These are phyloP conservation scores for Macaria notata DNA, from an alignment of 2,888 invertebrate genomes.

Conservation along the genomic window DNA sequence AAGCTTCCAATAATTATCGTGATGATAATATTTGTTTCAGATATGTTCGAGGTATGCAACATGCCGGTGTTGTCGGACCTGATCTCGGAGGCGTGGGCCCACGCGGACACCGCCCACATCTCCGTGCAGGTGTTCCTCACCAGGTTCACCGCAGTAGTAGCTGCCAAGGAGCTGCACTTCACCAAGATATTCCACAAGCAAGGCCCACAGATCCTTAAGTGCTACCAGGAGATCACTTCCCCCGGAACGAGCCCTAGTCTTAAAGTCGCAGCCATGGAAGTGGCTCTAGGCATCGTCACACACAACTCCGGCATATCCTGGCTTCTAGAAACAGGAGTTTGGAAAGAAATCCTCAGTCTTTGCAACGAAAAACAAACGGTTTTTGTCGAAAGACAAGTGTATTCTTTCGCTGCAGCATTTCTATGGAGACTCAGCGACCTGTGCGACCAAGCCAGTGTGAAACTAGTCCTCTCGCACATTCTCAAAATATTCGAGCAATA, in stretches of 20 bases:
- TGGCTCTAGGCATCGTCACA: constrained; percentile 81
- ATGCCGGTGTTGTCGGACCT: constrained; percentile 55
- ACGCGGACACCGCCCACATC: constrained; percentile 49
- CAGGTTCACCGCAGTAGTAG: constrained; percentile 83
- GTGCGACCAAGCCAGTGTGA: constrained; percentile 72
- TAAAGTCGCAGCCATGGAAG: constrained; percentile 85
- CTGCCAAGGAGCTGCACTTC: constrained; percentile 82
- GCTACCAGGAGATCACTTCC: constrained; percentile 52
- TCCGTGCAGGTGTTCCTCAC: constrained; percentile 83
- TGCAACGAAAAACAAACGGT: constrained; percentile 86
- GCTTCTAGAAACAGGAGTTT: constrained; percentile 83
- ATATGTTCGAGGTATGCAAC: constrained; percentile 48
- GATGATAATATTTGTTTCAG: constrained; percentile 49
- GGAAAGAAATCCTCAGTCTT: constrained; percentile 85
- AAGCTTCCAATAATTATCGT: background rate
- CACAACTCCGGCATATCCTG: constrained; percentile 86
- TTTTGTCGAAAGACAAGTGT: constrained; percentile 86
- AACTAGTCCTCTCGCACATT: constrained; percentile 80
- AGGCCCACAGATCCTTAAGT: constrained; percentile 47
- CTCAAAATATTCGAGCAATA: constrained; percentile 82
- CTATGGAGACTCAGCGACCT: constrained; percentile 80
- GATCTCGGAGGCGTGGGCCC: constrained; percentile 50
- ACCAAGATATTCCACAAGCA: constrained; percentile 74
- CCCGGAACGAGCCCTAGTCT: constrained; percentile 80
- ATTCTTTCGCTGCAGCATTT: constrained; percentile 83